Percentiles rank a stretch among this genome's conserved stretches.
These are phyloP conservation scores for Gallirallus australis DNA, from an alignment of 2,797 vertebrate genomes.

Conservation along the genomic window DNA sequence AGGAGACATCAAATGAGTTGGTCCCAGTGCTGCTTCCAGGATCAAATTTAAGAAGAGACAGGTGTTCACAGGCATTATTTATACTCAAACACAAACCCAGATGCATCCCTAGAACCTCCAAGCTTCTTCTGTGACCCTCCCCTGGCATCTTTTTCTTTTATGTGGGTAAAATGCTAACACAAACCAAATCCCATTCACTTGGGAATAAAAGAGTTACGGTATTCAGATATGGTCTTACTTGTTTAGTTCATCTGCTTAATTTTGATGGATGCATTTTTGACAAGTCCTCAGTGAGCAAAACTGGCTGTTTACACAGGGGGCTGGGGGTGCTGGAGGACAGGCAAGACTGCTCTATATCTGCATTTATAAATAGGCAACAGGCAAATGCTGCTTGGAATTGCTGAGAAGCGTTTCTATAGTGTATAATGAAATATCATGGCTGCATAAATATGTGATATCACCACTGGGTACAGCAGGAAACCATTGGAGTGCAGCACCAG, in stretches of 20 bases:
- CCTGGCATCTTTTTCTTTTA: neutral
- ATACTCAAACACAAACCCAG: neutral
- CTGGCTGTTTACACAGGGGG: neutral
- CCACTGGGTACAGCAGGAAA: neutral
- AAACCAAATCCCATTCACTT: neutral
- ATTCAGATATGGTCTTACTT: neutral
- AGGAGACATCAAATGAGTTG: neutral
- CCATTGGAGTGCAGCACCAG: neutral
- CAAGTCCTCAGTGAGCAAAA: neutral
- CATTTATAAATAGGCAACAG: neutral
- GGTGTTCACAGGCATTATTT: neutral
- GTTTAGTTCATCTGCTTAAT: neutral
- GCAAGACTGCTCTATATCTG: neutral
- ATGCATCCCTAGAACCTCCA: neutral
- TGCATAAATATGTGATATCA: neutral
- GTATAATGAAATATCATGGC: neutral
- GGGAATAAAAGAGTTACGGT: neutral
- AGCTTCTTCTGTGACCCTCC: neutral
- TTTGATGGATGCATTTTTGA: conserved; percentile 13
- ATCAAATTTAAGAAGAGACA: conserved; percentile 1
- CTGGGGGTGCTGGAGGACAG: neutral
- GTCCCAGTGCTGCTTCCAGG: neutral
- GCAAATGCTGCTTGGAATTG: neutral
- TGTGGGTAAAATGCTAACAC: neutral
- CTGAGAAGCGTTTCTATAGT: neutral